Conservation (phyloP, 2,888 invertebrate species). For the Cerastoderma edule region DNA sequence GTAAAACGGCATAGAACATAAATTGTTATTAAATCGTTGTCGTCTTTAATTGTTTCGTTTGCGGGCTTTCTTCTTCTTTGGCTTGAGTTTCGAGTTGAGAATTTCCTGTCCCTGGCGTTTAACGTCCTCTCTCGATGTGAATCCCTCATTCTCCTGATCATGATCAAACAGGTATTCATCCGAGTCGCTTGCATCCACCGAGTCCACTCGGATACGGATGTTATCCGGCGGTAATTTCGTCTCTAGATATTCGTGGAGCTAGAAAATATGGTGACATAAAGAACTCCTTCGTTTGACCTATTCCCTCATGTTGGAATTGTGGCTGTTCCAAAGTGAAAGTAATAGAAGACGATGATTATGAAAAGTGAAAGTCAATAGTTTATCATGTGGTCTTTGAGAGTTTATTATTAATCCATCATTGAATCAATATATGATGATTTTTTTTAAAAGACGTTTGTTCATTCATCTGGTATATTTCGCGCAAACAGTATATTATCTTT, state of each 20-base stretch:
- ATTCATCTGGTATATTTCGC: no score
- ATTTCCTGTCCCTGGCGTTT: constrained; percentile 72
- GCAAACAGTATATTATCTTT: no score
- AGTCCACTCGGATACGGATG: constrained; percentile 65
- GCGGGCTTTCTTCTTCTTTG: constrained; percentile 70
- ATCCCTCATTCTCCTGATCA: constrained; percentile 73
- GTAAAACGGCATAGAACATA: no score
- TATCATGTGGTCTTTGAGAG: no score
- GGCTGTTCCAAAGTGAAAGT: no score
- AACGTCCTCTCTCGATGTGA: constrained; percentile 72
- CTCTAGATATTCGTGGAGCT: constrained; percentile 72
- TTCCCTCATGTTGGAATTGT: no score
- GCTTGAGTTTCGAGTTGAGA: constrained; percentile 69
- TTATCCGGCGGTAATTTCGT: constrained; percentile 68
- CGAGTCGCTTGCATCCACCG: constrained; percentile 64
- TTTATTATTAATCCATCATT: no score
- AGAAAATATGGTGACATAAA: neutral
- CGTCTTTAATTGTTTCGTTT: constrained; percentile 60
- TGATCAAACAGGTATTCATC: constrained; percentile 73
- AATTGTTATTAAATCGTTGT: no score
- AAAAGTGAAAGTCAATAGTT: no score
- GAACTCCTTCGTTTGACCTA: neutral
- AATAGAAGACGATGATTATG: no score
- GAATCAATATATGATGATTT: no score
- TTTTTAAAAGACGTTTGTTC: no score